phyloP scores from a whole-genome alignment of 2,113 vertebrate genomes.

The Notarius lentiginosus region DNA sequence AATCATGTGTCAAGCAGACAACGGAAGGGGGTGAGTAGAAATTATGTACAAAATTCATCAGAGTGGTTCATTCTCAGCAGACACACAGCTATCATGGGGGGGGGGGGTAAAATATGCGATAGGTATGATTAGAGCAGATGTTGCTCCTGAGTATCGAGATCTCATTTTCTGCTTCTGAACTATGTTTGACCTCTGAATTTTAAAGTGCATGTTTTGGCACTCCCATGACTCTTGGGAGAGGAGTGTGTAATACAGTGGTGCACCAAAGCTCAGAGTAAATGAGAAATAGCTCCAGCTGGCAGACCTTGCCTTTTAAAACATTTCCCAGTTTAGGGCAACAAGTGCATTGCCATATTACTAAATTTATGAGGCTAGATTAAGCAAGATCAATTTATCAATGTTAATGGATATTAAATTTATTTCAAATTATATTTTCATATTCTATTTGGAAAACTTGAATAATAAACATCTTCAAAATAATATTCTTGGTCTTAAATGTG shows the following conservation, averaged over 20 bases:
- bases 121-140: constrained; percentile 36
- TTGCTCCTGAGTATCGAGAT: background rate
- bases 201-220: constrained; percentile 13
- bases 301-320: background rate
- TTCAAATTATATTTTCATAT: background rate
- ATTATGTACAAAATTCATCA: constrained; percentile 40
- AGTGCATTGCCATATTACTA: background rate
- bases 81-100: background rate
- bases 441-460: background rate
- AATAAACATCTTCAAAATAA: background rate
- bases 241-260: constrained; percentile 27
- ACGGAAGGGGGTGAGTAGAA: constrained; percentile 35
- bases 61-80: constrained; percentile 25
- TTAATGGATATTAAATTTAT: background rate
- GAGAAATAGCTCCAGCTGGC: constrained; percentile 22
- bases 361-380: background rate
- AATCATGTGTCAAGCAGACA: constrained; percentile 49
- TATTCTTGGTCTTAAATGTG: background rate
- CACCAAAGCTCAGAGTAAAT: constrained; percentile 27
- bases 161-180: constrained; percentile 32
- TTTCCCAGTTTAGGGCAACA: no score
- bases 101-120: background rate
- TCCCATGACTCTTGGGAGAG: constrained; percentile 13
- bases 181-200: constrained; percentile 36
- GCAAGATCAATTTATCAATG: background rate